Conservation (phyloP, 2,113 vertebrate genomes). For the Cyprinus carpio region DNA sequence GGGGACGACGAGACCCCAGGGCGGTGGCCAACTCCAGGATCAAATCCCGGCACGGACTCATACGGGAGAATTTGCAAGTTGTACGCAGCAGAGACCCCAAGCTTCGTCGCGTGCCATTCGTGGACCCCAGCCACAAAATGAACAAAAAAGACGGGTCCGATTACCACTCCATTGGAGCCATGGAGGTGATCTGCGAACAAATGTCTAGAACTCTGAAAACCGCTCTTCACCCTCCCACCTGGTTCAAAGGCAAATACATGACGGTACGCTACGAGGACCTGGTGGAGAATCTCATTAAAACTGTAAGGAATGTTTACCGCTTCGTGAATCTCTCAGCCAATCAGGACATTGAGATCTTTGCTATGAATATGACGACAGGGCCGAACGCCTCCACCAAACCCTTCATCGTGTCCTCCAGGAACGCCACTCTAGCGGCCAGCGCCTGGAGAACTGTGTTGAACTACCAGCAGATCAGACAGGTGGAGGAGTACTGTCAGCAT, state of each 20-base stretch:
- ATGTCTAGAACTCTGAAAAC: slow-evolving; percentile 90
- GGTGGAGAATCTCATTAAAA: slow-evolving; percentile 91
- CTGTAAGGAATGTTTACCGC: slow-evolving; percentile 82
- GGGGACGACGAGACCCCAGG: slow-evolving; percentile 91
- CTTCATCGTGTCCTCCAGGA: slow-evolving; percentile 92
- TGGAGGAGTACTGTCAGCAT: slow-evolving; percentile 93
- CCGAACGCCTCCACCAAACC: slow-evolving; percentile 88
- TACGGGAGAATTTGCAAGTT: slow-evolving; percentile 94
- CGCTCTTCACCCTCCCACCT: slow-evolving; percentile 86
- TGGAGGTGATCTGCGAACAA: slow-evolving; percentile 96
- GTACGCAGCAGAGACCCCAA: slow-evolving; percentile 91
- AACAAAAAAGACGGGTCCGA: slow-evolving; percentile 85
- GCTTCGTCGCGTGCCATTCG: slow-evolving; percentile 87
- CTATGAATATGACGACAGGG: slow-evolving; percentile 93
- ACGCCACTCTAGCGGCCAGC: slow-evolving; percentile 89
- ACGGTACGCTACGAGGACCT: slow-evolving; percentile 95
- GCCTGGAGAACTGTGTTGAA: slow-evolving; percentile 92
- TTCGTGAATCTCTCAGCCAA: slow-evolving; percentile 88
- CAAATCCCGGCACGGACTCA: slow-evolving; percentile 90
- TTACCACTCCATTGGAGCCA: slow-evolving; percentile 93
- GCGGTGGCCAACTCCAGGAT: slow-evolving; percentile 95
- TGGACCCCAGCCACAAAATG: slow-evolving; percentile 85
- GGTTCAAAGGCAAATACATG: slow-evolving; percentile 94
- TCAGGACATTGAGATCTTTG: slow-evolving; percentile 90
- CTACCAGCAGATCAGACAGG: slow-evolving; percentile 93